Evolutionary conservation across 2,797 vertebrate genomes (phyloP).

Genomic region (Tapera naevia): DNA sequence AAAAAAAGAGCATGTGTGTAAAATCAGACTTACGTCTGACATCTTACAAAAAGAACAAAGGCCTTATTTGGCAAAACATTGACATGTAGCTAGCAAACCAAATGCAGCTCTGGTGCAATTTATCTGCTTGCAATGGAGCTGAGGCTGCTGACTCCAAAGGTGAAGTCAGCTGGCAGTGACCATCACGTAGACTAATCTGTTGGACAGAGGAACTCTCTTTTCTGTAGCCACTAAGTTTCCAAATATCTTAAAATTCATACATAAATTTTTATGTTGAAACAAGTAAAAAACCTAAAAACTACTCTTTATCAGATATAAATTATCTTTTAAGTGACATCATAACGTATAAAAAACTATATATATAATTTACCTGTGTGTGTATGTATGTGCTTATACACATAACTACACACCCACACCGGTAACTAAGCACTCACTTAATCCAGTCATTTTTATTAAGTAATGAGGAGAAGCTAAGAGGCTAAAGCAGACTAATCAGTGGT

Average conservation of each 20-base stretch:
- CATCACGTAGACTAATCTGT: background rate
- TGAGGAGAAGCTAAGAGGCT: conserved; percentile 40
- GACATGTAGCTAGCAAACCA: conserved; percentile 56
- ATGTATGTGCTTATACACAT: background rate
- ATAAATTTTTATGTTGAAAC: background rate
- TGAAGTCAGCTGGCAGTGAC: background rate
- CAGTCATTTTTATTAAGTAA: conserved; percentile 61
- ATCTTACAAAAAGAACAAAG: background rate
- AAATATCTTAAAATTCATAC: background rate
- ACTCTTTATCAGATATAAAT: conserved; percentile 56
- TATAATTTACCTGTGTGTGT: background rate
- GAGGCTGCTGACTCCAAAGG: background rate
- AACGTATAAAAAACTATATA: conserved; percentile 5
- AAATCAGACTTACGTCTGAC: background rate
- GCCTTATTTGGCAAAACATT: conserved; percentile 53
- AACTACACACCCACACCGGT: conserved; percentile 19
- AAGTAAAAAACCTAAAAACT: conserved; percentile 34
- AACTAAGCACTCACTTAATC: conserved; percentile 64
- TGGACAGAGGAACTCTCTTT: background rate
- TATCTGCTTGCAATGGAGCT: background rate
- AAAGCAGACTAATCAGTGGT: conserved; percentile 48
- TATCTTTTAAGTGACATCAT: conserved; percentile 55
- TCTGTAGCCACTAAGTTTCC: background rate
- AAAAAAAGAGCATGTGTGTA: background rate
- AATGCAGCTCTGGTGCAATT: conserved; percentile 21